Percentiles rank a stretch among this genome's conserved stretches.
Conservation (phyloP, 2,888 invertebrate genomes). For the Acrocera orbiculus region DNA sequence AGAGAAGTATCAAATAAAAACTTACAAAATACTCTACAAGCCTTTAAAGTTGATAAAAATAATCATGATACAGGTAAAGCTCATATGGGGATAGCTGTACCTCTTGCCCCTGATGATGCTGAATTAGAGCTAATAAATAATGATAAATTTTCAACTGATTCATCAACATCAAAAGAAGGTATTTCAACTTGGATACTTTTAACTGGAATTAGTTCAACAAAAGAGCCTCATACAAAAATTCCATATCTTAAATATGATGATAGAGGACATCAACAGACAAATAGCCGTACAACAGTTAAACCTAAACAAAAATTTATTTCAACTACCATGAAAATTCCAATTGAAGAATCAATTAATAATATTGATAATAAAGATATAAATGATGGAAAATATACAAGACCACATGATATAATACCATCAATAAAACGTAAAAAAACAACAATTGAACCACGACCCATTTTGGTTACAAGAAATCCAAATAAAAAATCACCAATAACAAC, state of each 20-base stretch:
- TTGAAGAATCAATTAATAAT: not conserved
- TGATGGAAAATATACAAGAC: not conserved
- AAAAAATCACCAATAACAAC: slow-evolving; percentile 10
- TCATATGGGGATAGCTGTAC: slow-evolving; percentile 49
- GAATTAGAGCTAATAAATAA: slow-evolving; percentile 31
- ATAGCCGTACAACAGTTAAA: slow-evolving; percentile 13
- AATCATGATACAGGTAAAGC: slow-evolving; percentile 21
- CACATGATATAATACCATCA: not conserved
- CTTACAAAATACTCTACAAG: not conserved
- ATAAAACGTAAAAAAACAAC: slow-evolving; percentile 3
- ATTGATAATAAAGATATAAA: not conserved
- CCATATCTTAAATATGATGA: slow-evolving; percentile 6
- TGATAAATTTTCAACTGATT: slow-evolving; percentile 15
- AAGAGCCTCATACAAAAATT: slow-evolving; percentile 18
- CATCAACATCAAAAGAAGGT: slow-evolving; percentile 43
- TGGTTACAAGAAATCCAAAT: not conserved
- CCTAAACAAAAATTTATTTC: slow-evolving; percentile 4
- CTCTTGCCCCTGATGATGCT: slow-evolving; percentile 43
- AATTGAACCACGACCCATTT: not conserved
- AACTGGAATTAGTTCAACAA: slow-evolving; percentile 36
- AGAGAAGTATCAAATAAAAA: not conserved
- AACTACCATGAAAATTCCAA: slow-evolving; percentile 18
- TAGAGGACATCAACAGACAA: slow-evolving; percentile 12
- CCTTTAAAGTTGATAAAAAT: not conserved
- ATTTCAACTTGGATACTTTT: slow-evolving; percentile 62